Base-by-base conservation (phyloP, 2,113 vertebrate species). In the Jacana jacana region DNA sequence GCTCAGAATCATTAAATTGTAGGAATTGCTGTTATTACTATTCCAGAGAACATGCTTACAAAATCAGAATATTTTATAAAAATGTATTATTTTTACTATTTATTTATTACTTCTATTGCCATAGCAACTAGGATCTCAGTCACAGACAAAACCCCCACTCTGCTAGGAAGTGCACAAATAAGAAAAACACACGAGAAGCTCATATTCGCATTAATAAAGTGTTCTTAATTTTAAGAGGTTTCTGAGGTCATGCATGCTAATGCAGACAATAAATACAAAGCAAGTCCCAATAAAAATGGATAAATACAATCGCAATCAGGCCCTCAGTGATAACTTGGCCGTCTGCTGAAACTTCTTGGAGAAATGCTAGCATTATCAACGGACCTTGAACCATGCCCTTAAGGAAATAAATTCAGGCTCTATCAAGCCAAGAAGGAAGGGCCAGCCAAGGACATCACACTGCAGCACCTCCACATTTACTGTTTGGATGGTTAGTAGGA, bases 51-150 rank as follows among this genome's bases (percentile, higher is more conserved):
- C 22, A 18, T 22, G 61, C 28, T 92, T 57, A 65, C 30, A 76
- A 81, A 93, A 91, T 83, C 42, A 44, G 39, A 81, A 55, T 88
- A 94, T 76, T 93, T 91, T 83, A 86, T 92, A 84, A 27, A 61
- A 52, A 64, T 72, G 52, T 78, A 81, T 96, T 75, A 61, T 81
- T 95, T 95, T 95, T 87, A 81, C 89, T 94, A 65, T 93, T 95
- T 95, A 96, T 96, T 96, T 97, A 93, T 94, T 95, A 64, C 69
- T 88, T 92, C 35, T n/a, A 95, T 96, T 96, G 86, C 86, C 92
- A 95, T 97, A 88, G 95, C 88, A 97, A 93, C 94, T 18, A 64
- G 78, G 60, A 88, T 8, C 75, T 91, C 60, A 84, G 86, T 13
- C 83, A 68, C 48, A 75, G 90, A 37, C 31, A 58, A 88, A 57